A percentile compares a stretch with the other conserved stretches of the same genome.
Conservation (phyloP, 2,797 vertebrate species). For the Esox lucius region DNA sequence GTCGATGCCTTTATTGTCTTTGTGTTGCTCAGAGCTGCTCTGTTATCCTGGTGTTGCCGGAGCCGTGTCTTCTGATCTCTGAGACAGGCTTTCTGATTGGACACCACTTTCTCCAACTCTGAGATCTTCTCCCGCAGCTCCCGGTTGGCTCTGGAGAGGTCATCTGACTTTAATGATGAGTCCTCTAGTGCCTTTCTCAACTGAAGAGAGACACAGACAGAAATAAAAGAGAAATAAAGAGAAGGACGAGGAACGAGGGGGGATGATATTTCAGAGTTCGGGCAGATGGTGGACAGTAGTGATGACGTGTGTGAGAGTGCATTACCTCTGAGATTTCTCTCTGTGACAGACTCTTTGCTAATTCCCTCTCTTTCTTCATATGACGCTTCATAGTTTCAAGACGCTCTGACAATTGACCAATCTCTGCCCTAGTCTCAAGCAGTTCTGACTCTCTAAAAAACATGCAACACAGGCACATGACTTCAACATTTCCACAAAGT, state of each 20-base stretch:
- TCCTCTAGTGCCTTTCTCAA: slow-evolving; percentile 62
- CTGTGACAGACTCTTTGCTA: slow-evolving; percentile 50
- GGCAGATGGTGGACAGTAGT: neutral
- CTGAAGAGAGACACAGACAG: neutral
- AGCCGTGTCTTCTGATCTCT: slow-evolving; percentile 60
- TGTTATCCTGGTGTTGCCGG: slow-evolving; percentile 27
- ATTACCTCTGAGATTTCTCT: slow-evolving; percentile 62
- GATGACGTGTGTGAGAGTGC: neutral
- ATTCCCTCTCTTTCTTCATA: slow-evolving; percentile 61
- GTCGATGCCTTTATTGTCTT: slow-evolving; percentile 7
- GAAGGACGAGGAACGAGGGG: neutral
- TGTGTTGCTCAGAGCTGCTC: slow-evolving; percentile 5
- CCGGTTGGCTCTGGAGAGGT: slow-evolving; percentile 58
- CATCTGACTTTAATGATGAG: slow-evolving; percentile 54
- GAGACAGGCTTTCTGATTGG: slow-evolving; percentile 56
- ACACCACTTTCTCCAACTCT: slow-evolving; percentile 53
- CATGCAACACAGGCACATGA: neutral
- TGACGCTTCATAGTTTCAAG: slow-evolving; percentile 63
- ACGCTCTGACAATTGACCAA: slow-evolving; percentile 50
- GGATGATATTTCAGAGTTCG: slow-evolving; percentile 38
- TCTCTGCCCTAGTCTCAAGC: slow-evolving; percentile 59
- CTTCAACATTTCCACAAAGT: neutral
- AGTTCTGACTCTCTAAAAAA: slow-evolving; percentile 63
- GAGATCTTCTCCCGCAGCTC: slow-evolving; percentile 60
- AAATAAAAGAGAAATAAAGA: neutral